These are phyloP conservation scores for Saccopteryx leptura DNA, from an alignment of 2,113 vertebrate species.

Conservation along the genomic window DNA sequence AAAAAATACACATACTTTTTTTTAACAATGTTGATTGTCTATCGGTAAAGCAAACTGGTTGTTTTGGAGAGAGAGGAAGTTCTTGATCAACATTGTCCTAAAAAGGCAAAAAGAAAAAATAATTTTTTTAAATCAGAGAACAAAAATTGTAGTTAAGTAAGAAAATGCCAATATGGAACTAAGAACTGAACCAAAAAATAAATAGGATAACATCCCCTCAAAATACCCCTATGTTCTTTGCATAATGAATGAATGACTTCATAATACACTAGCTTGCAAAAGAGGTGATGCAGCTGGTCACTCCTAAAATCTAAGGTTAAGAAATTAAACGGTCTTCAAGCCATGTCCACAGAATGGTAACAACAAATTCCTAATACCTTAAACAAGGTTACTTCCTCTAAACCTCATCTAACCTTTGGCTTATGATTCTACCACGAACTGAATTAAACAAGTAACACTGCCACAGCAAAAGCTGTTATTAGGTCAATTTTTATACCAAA, in stretches of 20 bases:
- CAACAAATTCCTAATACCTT: constrained; percentile 46
- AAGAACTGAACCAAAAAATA: constrained; percentile 1
- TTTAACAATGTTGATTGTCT: constrained; percentile 89
- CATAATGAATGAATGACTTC: not conserved
- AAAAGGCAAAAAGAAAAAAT: constrained; percentile 76
- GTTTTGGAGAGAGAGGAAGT: constrained; percentile 88
- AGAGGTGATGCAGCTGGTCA: not conserved
- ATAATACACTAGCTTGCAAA: not conserved
- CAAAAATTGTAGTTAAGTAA: constrained; percentile 40
- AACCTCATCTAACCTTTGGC: constrained; percentile 26
- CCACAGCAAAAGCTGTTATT: constrained; percentile 47
- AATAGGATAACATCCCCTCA: not conserved
- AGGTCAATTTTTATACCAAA: constrained; percentile 76
- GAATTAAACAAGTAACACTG: constrained; percentile 61
- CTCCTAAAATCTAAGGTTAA: constrained; percentile 24
- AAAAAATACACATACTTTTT: constrained; percentile 91
- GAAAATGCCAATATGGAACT: constrained; percentile 9
- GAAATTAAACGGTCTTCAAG: constrained; percentile 20
- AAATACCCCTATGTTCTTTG: not conserved
- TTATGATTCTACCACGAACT: constrained; percentile 37
- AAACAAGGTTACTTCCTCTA: constrained; percentile 47
- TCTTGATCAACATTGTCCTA: constrained; percentile 89
- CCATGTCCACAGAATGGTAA: not conserved
- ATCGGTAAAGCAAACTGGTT: constrained; percentile 88
- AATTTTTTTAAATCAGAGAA: constrained; percentile 44